A percentile compares a stretch with the other conserved stretches of the same genome.
phyloP scores from a whole-genome alignment of 2,113 vertebrate species.

The Panurus biarmicus region DNA sequence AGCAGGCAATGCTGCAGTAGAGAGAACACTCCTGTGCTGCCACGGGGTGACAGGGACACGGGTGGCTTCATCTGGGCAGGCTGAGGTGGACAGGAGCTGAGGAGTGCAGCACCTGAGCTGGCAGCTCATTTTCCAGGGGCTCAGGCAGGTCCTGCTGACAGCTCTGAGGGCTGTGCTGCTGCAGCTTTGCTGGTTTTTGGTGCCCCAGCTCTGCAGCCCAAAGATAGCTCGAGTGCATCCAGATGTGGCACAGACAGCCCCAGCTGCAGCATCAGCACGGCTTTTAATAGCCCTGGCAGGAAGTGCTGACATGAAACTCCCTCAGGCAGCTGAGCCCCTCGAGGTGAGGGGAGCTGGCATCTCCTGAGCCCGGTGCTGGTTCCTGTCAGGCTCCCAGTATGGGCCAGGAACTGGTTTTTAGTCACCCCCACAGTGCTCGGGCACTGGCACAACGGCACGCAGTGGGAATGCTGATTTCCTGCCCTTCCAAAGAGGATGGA shows the following conservation, averaged over 20 bases:
- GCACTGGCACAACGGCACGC: not conserved
- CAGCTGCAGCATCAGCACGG: not conserved
- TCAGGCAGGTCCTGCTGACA: not conserved
- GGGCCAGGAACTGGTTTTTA: not conserved
- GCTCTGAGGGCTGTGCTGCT: not conserved
- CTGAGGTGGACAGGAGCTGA: not conserved
- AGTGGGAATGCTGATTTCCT: not conserved
- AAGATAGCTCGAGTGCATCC: slow-evolving; percentile 19
- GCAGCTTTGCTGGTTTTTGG: not conserved
- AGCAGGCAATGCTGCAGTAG: not conserved
- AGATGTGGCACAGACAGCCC: not conserved
- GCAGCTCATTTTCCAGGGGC: not conserved
- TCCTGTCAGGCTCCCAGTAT: not conserved
- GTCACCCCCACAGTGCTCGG: not conserved
- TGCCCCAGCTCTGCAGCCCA: not conserved
- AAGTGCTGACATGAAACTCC: not conserved
- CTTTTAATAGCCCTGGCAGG: slow-evolving; percentile 17
- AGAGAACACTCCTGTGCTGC: not conserved
- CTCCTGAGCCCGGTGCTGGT: not conserved
- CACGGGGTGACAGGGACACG: not conserved
- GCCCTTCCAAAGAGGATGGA: not conserved
- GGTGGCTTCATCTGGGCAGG: not conserved
- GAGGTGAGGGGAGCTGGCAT: not conserved
- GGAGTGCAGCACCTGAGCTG: not conserved
- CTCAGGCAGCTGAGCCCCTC: not conserved